Conservation (phyloP, 2,888 invertebrate genomes). For the Drosophila nigricruria region DNA sequence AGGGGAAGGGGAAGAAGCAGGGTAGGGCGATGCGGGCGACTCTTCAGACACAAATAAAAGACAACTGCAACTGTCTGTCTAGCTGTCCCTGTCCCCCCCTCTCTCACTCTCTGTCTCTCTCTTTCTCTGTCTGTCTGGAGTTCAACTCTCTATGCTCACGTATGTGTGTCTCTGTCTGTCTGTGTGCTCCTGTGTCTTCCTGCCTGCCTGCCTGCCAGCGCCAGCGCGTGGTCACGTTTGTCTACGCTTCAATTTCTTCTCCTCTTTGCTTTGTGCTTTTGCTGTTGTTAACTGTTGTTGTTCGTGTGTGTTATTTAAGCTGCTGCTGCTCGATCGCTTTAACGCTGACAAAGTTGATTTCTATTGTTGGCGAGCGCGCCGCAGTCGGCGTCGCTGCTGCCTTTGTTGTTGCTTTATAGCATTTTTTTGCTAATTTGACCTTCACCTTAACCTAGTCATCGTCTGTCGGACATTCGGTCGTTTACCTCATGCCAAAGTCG, state of each 20-base stretch:
- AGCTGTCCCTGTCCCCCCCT: not conserved
- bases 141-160: slow-evolving; percentile 1
- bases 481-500: slow-evolving; percentile 82
- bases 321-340: slow-evolving; percentile 26
- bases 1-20: not conserved
- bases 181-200: slow-evolving; percentile 12
- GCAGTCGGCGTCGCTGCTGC: not conserved
- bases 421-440: slow-evolving; percentile 82
- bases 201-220: slow-evolving; percentile 12
- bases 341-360: slow-evolving; percentile 76
- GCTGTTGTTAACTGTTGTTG: slow-evolving; percentile 6
- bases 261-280: slow-evolving; percentile 21
- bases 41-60: slow-evolving; percentile 37
- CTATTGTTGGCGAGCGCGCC: slow-evolving; percentile 66
- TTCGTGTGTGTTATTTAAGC: slow-evolving; percentile 29
- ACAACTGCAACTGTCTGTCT: slow-evolving; percentile 40
- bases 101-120: not conserved
- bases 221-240: slow-evolving; percentile 50
- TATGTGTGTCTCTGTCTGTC: not conserved
- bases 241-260: slow-evolving; percentile 57
- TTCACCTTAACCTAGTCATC: slow-evolving; percentile 86
- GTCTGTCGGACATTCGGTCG: slow-evolving; percentile 86
- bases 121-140: slow-evolving; percentile 10
- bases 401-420: slow-evolving; percentile 45
- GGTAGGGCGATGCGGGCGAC: slow-evolving; percentile 2